A percentile compares a stretch with the other conserved stretches of the same genome.
phyloP scores from a whole-genome alignment of 1,140 invertebrate genomes.

The Conus ventricosus region DNA sequence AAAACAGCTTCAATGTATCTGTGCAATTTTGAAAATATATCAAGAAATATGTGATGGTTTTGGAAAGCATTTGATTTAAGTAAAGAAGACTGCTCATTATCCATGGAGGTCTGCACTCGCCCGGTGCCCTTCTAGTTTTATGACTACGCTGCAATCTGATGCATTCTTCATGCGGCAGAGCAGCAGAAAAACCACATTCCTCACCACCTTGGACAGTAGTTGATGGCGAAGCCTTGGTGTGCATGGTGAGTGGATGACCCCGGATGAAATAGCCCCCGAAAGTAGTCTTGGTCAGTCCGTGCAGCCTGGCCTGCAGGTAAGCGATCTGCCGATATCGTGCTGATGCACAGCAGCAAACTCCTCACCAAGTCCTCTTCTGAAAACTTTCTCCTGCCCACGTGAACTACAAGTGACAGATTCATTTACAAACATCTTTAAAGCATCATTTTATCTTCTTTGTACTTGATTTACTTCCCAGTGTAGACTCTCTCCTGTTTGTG shows the following conservation, averaged over 20 bases:
- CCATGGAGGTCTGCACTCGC: too few species aligned
- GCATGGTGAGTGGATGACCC: constrained; percentile 86
- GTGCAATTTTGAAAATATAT: too few species aligned
- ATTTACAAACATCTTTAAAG: not conserved
- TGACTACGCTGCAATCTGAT: too few species aligned
- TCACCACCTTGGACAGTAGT: constrained; percentile 82
- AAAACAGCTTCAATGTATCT: too few species aligned
- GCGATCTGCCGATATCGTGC: constrained; percentile 88
- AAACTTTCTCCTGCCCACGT: constrained; percentile 63
- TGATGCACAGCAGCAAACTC: constrained; percentile 84
- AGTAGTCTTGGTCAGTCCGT: constrained; percentile 78
- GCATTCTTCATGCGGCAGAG: not conserved
- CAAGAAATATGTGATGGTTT: too few species aligned
- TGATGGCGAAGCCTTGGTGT: constrained; percentile 84
- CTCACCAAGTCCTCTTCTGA: constrained; percentile 82
- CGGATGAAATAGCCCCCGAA: constrained; percentile 87
- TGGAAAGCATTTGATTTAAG: too few species aligned
- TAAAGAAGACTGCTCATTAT: too few species aligned
- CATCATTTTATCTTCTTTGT: too few species aligned
- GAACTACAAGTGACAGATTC: too few species aligned
- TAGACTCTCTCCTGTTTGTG: too few species aligned
- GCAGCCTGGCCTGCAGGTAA: constrained; percentile 82
- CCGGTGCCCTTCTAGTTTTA: too few species aligned
- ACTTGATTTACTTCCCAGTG: too few species aligned
- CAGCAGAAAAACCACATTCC: not conserved